phyloP scores from a whole-genome alignment of 1,140 invertebrate genomes.

The Aphelinus atriplicis region DNA sequence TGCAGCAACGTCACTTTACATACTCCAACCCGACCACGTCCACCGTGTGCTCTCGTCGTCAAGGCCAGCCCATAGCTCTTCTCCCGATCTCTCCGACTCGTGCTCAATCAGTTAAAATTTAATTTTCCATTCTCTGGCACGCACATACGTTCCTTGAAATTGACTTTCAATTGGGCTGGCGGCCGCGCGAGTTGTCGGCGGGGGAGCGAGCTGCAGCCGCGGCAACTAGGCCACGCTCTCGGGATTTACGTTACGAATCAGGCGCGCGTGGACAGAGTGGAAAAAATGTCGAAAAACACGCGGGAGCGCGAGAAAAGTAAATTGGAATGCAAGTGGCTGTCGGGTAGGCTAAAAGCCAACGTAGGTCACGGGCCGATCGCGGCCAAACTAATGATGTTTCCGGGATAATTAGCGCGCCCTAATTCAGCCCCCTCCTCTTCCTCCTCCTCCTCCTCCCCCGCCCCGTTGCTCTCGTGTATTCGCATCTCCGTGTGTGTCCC shows the following conservation, averaged over 20 bases:
- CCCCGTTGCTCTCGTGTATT: no score
- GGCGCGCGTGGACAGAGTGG: not conserved
- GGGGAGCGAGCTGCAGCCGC: no score
- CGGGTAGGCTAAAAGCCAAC: no score
- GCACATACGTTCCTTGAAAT: constrained; percentile 14
- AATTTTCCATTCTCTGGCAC: constrained; percentile 10
- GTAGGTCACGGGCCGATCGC: not conserved
- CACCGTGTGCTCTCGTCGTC: no score
- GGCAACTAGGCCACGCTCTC: constrained; percentile 23
- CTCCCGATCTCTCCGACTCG: not conserved
- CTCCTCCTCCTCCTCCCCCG: no score
- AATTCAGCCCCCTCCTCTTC: constrained; percentile 9
- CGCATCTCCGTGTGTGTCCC: no score
- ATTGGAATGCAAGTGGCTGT: not conserved
- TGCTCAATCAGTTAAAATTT: constrained; percentile 11
- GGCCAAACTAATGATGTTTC: constrained; percentile 34
- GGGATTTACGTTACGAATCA: constrained; percentile 33
- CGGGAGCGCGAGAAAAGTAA: not conserved
- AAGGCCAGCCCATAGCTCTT: no score
- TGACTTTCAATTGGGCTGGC: constrained; percentile 27
- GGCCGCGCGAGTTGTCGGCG: not conserved
- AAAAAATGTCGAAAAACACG: not conserved
- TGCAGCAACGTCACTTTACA: no score
- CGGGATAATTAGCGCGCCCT: constrained; percentile 32
- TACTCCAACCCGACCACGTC: no score